Conservation (phyloP, 2,888 invertebrate genomes). For the Anodontia alba region DNA sequence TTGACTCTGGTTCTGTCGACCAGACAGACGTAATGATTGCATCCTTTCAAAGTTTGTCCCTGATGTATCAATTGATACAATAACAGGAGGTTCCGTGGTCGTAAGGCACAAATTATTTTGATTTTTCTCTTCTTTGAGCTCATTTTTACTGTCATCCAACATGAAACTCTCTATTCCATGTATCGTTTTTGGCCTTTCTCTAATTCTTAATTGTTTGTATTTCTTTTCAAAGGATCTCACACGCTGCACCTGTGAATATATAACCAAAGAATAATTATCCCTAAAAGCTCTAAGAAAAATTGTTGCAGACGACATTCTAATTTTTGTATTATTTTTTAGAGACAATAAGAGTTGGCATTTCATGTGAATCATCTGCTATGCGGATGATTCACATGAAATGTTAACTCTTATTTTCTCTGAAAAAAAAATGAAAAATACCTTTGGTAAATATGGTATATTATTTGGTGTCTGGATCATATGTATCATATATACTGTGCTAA, state of each 20-base stretch:
- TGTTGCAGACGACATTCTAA: no score
- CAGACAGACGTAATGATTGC: conserved; percentile 93
- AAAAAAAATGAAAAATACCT: background rate
- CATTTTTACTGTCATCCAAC: conserved; percentile 52
- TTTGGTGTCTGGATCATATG: no score
- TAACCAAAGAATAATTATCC: no score
- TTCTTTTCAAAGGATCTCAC: conserved; percentile 72
- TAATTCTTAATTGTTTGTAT: conserved; percentile 69
- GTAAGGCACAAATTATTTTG: conserved; percentile 53
- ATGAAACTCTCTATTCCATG: conserved; percentile 67
- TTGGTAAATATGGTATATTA: no score
- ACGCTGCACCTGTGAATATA: conserved; percentile 60
- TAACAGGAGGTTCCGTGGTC: conserved; percentile 89
- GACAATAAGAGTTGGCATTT: no score
- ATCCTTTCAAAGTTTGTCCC: conserved; percentile 95
- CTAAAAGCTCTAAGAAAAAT: no score
- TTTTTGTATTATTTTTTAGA: no score
- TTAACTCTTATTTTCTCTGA: no score
- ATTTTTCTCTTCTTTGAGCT: conserved; percentile 54
- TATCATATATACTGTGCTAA: no score
- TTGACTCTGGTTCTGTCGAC: conserved; percentile 82
- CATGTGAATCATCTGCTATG: no score
- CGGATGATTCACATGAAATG: no score
- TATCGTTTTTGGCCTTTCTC: conserved; percentile 74
- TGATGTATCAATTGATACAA: conserved; percentile 95